Percentiles rank a stretch among this genome's conserved stretches.
phyloP scores from a whole-genome alignment of 2,888 invertebrate genomes.

The Celastrina argiolus region DNA sequence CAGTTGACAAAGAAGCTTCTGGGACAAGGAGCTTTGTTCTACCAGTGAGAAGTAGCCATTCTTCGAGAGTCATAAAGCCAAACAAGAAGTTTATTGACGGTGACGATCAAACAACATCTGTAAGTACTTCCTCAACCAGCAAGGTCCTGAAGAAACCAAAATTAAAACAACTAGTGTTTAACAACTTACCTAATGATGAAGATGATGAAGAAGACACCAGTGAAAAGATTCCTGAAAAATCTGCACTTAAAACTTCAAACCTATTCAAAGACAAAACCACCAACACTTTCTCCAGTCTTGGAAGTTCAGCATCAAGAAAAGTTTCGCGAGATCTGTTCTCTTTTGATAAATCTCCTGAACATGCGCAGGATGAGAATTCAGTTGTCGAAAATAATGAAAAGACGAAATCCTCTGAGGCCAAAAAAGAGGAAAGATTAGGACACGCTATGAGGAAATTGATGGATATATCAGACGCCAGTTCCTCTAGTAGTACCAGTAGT shows the following conservation, averaged over 20 bases:
- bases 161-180: constrained; percentile 66
- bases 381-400: constrained; percentile 59
- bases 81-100: constrained; percentile 90
- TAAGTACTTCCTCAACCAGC: constrained; percentile 48
- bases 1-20: constrained; percentile 56
- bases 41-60: constrained; percentile 89
- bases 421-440: constrained; percentile 63
- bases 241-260: constrained; percentile 51
- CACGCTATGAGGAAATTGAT: constrained; percentile 70
- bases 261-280: constrained; percentile 68
- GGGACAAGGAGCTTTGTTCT: constrained; percentile 81
- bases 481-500: constrained; percentile 66
- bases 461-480: constrained; percentile 73
- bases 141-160: constrained; percentile 74
- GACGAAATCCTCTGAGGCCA: constrained; percentile 49
- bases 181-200: constrained; percentile 59
- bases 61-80: constrained; percentile 91
- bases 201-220: constrained; percentile 53
- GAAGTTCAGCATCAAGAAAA: constrained; percentile 49
- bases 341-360: constrained; percentile 63
- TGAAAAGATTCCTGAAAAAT: constrained; percentile 57
- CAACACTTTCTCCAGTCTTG: constrained; percentile 60
- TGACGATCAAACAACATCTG: constrained; percentile 66
- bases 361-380: constrained; percentile 62
- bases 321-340: constrained; percentile 58